A percentile compares a stretch with the other conserved stretches of the same genome.
phyloP scores from a whole-genome alignment of 2,888 invertebrate genomes.

The Aleiodes leptofemur region DNA sequence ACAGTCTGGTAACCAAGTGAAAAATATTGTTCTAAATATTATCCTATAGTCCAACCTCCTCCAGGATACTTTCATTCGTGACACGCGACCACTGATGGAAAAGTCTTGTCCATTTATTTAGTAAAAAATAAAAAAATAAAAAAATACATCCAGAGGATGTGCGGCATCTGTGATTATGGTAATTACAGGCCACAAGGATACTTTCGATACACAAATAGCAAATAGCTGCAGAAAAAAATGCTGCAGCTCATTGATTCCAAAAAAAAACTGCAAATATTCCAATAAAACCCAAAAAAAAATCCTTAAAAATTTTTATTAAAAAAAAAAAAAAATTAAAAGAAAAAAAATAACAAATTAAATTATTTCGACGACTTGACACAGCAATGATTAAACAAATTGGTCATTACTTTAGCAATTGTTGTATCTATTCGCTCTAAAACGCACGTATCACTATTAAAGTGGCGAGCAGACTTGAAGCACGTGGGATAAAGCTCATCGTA shows the following conservation, averaged over 20 bases:
- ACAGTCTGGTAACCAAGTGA: conserved; percentile 75
- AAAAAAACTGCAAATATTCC: too few species aligned
- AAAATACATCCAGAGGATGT: conserved; percentile 38
- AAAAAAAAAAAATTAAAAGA: not conserved
- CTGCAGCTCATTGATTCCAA: not conserved
- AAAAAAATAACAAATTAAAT: too few species aligned
- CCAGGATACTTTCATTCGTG: conserved; percentile 74
- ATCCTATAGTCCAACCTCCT: conserved; percentile 65
- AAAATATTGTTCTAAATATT: conserved; percentile 76
- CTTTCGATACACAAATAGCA: conserved; percentile 40
- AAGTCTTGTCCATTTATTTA: conserved; percentile 67
- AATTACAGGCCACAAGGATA: conserved; percentile 53
- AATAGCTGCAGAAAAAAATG: not conserved
- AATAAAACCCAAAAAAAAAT: not conserved
- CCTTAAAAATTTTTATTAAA: not conserved
- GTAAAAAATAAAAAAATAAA: not conserved
- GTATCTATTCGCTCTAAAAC: conserved; percentile 73
- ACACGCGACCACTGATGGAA: conserved; percentile 71
- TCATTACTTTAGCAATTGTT: conserved; percentile 66
- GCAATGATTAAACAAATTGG: conserved; percentile 50
- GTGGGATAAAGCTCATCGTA: conserved; percentile 5
- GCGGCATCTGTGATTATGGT: conserved; percentile 52
- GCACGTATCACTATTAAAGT: conserved; percentile 67
- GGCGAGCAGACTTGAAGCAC: not conserved
- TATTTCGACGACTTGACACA: too few species aligned